Percentiles rank a stretch among this genome's conserved stretches.
Conservation (phyloP, 37 sponge, comb jelly and placozoan species). For the Mnemiopsis leidyi region DNA sequence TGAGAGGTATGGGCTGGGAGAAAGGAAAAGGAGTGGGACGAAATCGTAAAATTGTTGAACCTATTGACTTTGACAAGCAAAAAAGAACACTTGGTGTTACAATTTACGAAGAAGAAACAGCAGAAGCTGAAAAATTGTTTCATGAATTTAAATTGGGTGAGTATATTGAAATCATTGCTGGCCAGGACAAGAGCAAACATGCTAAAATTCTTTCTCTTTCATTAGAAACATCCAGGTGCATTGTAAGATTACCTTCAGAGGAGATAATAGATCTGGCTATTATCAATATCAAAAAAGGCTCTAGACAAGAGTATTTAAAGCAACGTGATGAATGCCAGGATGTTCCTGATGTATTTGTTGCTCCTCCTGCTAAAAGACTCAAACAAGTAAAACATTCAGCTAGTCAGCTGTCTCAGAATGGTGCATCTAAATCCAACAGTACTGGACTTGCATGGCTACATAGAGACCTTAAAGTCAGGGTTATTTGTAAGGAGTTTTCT, state of each 20-base stretch:
- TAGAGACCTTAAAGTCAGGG: conserved; percentile 44
- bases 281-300: not conserved
- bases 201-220: conserved; percentile 48
- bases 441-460: not conserved
- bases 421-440: not conserved
- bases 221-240: conserved; percentile 54
- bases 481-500: not conserved
- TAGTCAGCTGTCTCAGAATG: not conserved
- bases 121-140: conserved; percentile 16
- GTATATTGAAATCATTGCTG: conserved; percentile 49
- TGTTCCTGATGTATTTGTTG: conserved; percentile 28
- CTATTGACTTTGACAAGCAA: not conserved
- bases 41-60: conserved; percentile 66
- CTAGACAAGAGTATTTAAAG: not conserved
- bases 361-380: not conserved
- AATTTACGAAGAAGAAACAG: conserved; percentile 34
- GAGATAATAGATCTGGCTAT: conserved; percentile 31
- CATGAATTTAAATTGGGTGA: conserved; percentile 37
- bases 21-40: conserved; percentile 84
- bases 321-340: conserved; percentile 1
- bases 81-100: conserved; percentile 48
- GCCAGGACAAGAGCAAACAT: conserved; percentile 9
- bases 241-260: conserved; percentile 32
- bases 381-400: not conserved
- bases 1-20: conserved; percentile 98